These are phyloP conservation scores for Etheostoma spectabile DNA, from an alignment of 2,113 vertebrate species.

Conservation along the genomic window DNA sequence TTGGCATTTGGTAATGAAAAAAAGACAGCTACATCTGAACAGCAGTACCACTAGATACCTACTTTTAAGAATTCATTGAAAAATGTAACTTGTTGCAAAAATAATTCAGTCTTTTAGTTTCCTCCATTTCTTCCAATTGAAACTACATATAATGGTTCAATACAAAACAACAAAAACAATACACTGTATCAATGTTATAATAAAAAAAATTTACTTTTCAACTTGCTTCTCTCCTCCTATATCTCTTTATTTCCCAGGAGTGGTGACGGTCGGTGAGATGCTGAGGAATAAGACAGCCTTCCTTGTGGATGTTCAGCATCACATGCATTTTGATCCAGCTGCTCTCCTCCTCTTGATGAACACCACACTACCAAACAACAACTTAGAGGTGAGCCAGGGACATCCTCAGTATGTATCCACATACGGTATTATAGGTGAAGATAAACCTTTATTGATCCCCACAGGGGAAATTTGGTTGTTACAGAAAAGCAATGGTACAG, in stretches of 20 bases:
- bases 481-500: no score
- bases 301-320: constrained; percentile 63
- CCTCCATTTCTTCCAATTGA: not conserved
- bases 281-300: constrained; percentile 77
- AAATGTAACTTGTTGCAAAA: not conserved
- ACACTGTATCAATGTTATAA: not conserved
- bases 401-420: not conserved
- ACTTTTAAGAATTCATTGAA: not conserved
- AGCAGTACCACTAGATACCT: not conserved
- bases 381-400: constrained; percentile 70
- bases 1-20: not conserved
- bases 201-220: not conserved
- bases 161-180: not conserved
- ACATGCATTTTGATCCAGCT: constrained; percentile 62
- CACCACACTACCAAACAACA: constrained; percentile 70
- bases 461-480: no score
- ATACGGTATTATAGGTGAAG: not conserved
- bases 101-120: not conserved
- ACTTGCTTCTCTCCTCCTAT: not conserved
- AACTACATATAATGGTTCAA: not conserved
- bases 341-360: constrained; percentile 68
- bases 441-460: not conserved
- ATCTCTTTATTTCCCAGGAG: constrained; percentile 60
- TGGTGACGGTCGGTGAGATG: constrained; percentile 71
- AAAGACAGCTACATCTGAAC: not conserved